Evolutionary conservation across 2,797 vertebrate species (phyloP).

Genomic region (Enteromius paludinosus): DNA sequence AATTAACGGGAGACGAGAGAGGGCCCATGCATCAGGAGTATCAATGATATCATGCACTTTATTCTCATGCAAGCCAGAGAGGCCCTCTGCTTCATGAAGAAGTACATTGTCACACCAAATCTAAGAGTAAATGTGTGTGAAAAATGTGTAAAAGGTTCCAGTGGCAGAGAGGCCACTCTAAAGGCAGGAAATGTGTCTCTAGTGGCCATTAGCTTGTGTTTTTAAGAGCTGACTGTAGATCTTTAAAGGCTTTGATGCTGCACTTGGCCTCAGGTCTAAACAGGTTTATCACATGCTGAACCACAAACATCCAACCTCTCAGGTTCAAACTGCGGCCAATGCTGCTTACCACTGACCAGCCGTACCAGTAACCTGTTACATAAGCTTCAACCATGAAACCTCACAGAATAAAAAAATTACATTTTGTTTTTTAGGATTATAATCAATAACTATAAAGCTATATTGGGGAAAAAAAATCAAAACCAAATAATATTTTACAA

Average conservation of each 20-base stretch:
- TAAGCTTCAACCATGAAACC: background rate
- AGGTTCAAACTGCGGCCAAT: constrained; percentile 7
- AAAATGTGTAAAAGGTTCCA: constrained; percentile 31
- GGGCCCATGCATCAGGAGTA: background rate
- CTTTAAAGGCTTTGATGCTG: constrained; percentile 49
- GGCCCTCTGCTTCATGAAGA: background rate
- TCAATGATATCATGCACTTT: background rate
- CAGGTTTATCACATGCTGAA: constrained; percentile 44
- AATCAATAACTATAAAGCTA: background rate
- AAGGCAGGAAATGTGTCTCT: constrained; percentile 52
- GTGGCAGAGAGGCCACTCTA: constrained; percentile 38
- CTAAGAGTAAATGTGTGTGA: background rate
- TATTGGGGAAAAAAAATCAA: background rate
- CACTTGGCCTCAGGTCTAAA: constrained; percentile 23
- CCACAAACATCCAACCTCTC: constrained; percentile 12
- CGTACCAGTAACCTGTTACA: constrained; percentile 18
- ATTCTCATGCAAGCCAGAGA: background rate
- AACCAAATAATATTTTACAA: background rate
- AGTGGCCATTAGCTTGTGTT: constrained; percentile 50
- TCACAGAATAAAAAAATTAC: background rate
- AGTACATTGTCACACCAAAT: background rate
- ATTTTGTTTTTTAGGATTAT: background rate
- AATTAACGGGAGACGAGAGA: constrained; percentile 4
- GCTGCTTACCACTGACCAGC: constrained; percentile 4
- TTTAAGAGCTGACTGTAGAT: constrained; percentile 40